Base-by-base conservation (phyloP, 1,140 invertebrate species). In the Heterodera schachtii region DNA sequence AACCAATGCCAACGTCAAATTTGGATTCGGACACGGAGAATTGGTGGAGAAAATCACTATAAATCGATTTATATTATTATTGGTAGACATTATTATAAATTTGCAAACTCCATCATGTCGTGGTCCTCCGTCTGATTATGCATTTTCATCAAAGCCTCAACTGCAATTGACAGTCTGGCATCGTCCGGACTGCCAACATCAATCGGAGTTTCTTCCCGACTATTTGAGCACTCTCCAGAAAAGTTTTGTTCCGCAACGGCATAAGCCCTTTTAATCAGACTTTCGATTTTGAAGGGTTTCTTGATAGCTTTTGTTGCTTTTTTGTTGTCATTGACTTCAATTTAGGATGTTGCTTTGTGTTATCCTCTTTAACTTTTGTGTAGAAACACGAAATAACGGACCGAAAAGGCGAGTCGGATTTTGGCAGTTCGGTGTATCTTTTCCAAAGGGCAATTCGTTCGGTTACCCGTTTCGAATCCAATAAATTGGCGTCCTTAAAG, bases 401-500 rank as follows among this genome's bases (percentile, higher is more conserved):
- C 4, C 19, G 11, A 19, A 64, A 64, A 21, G 71, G 70, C 19
- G 70, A 31, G 7, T 84, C 82, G 21, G 69, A n/a, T 16, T 83
- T 67, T 41, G 57, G 47, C n/a, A 85, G 85, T 67, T 77, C 44
- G 41, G 86, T 77, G 74, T 85, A 64, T 49, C 86, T 31, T 21
- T 70, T 74, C 84, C 84, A 87, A 43, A 81, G 52, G n/a, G 71
- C 67, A 31, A 81, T 47, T 9, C 84, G 69, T 16, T 86, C 67
- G n/a, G 78, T 86, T 16, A 84, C 21, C 16, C 83, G 81, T 19
- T 83, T 41, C 43, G 84, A 83, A 49, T 79, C 70, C 8, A 86
- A 21, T 9, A 75, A 41, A 85, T 75, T n/a, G 64, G 83, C 47
- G 52, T 85, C 66, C 84, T 75, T 41, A 87, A 83, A 80, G 80